phyloP scores from a whole-genome alignment of 2,113 vertebrate genomes.

The Limnothrissa miodon region DNA sequence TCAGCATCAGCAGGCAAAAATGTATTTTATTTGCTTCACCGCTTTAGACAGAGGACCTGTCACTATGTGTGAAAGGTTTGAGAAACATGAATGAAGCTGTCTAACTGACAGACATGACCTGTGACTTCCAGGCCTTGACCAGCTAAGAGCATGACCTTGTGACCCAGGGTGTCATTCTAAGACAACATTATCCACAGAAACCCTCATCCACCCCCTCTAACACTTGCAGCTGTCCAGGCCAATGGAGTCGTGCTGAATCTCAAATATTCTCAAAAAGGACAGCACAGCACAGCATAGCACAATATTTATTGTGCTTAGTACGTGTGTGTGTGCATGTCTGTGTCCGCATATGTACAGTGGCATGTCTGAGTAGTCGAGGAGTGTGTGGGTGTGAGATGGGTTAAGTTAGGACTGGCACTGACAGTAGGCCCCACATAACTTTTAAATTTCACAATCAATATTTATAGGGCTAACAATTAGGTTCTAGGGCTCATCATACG shows the following conservation, averaged over 20 bases:
- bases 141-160: not conserved
- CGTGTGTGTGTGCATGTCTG: not conserved
- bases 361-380: not conserved
- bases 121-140: not conserved
- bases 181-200: slow-evolving; percentile 24
- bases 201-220: not conserved
- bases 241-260: not conserved
- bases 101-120: not conserved
- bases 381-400: not conserved
- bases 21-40: not conserved
- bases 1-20: not conserved
- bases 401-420: too few species aligned
- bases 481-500: slow-evolving; percentile 2
- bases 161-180: not conserved
- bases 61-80: not conserved
- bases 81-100: not conserved
- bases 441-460: too few species aligned
- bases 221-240: slow-evolving; percentile 1
- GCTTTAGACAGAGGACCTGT: not conserved
- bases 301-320: not conserved
- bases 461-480: too few species aligned
- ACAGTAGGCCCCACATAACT: too few species aligned
- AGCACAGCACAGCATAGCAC: not conserved
- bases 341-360: not conserved
- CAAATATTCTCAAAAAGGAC: not conserved